Evolutionary conservation across 1,140 invertebrate genomes (phyloP), one percentile per base, ranked within the genome.

Genomic region (Macrobrachium nipponense): DNA sequence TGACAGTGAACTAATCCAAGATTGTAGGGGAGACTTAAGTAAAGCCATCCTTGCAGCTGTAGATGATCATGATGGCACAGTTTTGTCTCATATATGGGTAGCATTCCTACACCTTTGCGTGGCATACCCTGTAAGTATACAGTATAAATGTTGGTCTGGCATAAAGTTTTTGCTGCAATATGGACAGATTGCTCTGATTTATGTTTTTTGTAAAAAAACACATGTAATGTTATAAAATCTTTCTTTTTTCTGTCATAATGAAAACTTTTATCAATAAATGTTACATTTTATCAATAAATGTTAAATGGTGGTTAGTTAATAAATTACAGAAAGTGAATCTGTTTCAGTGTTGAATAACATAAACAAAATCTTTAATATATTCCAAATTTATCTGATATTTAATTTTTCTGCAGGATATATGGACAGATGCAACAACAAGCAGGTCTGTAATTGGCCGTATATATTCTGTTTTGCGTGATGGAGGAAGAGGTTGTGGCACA

Each of bases 381-480:
- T 3, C 17, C 64, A 66, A 66, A 66, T 66, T 66, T 17, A 66
- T 20, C 8, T 66, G 8, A 14, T 66, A 7, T 66, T 66, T 10
- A 66, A n/a, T 27, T 82, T 36, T 87, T 87, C 91, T 91, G 86
- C 89, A 95, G 94, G 93, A 94, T 84, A 96, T 95, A 93, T 94
- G 95, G 92, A 90, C 51, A 51, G 51, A 92, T 79, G 90, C 93
- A 85, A 92, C 96, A 5, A 95, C 94, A 90, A 90, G 95, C 72
- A 95, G 95, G 91, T 91, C 93, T 12, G 91, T 96, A 18, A 91
- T 96, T 70, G 94, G 95, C 2, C 95, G 95, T 91, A 90, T 97
- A 0, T 94, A 93, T 90, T 91, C 91, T 44, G 91, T 96, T 51
- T 89, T 97, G 59, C 92, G 93, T 89, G 93, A 93, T 89, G 95